Evolutionary conservation across 2,797 vertebrate genomes (phyloP).

Genomic region (Lepus oiostolus): DNA sequence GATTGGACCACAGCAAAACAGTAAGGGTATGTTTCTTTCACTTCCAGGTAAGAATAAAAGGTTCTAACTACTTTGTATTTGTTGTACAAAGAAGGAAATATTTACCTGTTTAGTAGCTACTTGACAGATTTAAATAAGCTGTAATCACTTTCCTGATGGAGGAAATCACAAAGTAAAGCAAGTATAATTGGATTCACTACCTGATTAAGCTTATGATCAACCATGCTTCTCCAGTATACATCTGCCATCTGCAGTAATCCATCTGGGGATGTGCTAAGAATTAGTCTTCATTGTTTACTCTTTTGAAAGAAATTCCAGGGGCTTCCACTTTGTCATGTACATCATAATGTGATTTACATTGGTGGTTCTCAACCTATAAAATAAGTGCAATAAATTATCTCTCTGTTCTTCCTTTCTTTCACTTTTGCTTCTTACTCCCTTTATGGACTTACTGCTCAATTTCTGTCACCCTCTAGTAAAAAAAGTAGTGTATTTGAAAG

Average conservation of each 20-base stretch:
- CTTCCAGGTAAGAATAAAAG: constrained; percentile 34
- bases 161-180: constrained; percentile 50
- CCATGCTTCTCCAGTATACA: constrained; percentile 20
- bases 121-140: not conserved
- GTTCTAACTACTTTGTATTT: not conserved
- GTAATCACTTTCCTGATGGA: constrained; percentile 40
- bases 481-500: too few relatives aligned
- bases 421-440: not conserved
- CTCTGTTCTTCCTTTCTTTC: not conserved
- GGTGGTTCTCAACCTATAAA: not conserved
- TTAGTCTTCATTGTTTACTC: constrained; percentile 38
- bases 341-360: not conserved
- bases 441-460: not conserved
- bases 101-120: not conserved
- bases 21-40: not conserved
- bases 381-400: not conserved
- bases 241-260: constrained; percentile 57
- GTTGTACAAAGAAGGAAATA: not conserved
- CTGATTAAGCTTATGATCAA: constrained; percentile 52
- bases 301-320: not conserved
- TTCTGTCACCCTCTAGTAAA: not conserved
- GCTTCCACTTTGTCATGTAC: not conserved
- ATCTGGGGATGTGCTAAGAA: constrained; percentile 54
- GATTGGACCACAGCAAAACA: not conserved
- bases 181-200: constrained; percentile 49